Evolutionary conservation across 1,140 invertebrate species (phyloP).

Genomic region (Holotrichia oblita): DNA sequence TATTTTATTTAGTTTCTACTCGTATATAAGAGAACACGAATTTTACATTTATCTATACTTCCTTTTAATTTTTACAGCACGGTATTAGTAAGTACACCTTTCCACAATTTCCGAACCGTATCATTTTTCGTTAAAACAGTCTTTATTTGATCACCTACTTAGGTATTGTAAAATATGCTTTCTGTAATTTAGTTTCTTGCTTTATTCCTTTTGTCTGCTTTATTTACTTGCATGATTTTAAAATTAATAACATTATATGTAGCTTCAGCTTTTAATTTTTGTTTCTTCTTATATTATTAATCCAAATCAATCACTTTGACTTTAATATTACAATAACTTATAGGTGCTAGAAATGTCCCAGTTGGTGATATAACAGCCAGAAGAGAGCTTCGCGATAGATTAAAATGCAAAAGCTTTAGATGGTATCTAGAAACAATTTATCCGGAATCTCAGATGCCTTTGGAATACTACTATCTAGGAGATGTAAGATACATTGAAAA

Average conservation of each 20-base stretch:
- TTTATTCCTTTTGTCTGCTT: neutral
- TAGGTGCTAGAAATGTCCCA: conserved; percentile 85
- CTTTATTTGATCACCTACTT: no score
- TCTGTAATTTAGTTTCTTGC: neutral
- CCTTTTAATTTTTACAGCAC: no score
- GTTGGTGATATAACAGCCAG: conserved; percentile 88
- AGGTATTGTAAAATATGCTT: no score
- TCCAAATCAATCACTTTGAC: neutral
- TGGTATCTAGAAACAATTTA: conserved; percentile 99
- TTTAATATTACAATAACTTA: neutral
- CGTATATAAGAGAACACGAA: no score
- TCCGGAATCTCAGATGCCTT: conserved; percentile 96
- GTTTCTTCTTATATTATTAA: no score
- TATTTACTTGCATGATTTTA: neutral
- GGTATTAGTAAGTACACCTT: no score
- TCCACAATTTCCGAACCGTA: no score
- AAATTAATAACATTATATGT: neutral
- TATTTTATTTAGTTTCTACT: no score
- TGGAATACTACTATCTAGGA: conserved; percentile 95
- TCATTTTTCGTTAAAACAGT: no score
- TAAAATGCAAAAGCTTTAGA: conserved; percentile 96
- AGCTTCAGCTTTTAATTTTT: neutral
- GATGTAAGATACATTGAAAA: conserved; percentile 90
- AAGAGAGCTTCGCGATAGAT: conserved; percentile 75
- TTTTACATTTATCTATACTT: no score